Base-by-base conservation (phyloP, 2,888 invertebrate species). In the Sminthurinus aureus region DNA sequence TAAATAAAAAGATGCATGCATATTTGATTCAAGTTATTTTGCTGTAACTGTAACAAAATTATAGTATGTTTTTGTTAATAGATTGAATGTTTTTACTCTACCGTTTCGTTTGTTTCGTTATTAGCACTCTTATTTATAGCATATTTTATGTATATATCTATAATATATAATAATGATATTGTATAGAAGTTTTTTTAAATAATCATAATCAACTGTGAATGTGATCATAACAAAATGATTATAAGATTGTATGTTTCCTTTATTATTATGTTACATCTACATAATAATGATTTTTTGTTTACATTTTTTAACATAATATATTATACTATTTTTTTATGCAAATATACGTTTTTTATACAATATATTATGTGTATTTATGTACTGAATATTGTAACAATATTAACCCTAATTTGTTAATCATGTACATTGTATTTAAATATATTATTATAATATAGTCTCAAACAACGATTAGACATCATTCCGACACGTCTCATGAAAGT, bases 361-460 rank as follows among this genome's bases (percentile, higher is more conserved):
- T 58, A 58, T 58, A 58, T 15, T 58, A 58, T 58, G 18, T 58
- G 58, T 58, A 58, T 58, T 13, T 58, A 58, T 58, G 9, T 58
- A 38, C 38, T 38, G 38, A 38, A 38, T 38, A 58, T 58, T 58
- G 18, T 58, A 15, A 58, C 58, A 58, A 58, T 18, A 58, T 18
- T 58, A 58, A 58, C 58, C 18, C 58, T 58, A 58, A 58, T 58
- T 58, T 58, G 58, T 58, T 58, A 58, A 15, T 58, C 58, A 58
- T 6, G 15, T 73, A 73, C 26, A 73, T 38, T 73, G 69, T 69
- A 69, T 69, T 69, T 69, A 8, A 13, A 73, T 24, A 24, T 24
- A 73, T 24, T 73, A 69, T 24, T 69, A 38, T 38, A 38, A 38
- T 38, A 38, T 38, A 73, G 26, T 73, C 73, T 73, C 24, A 58